Percentiles rank a stretch among this genome's conserved stretches.
Evolutionary conservation across 2,888 invertebrate genomes (phyloP).

Genomic region (Zelleria hepariella): DNA sequence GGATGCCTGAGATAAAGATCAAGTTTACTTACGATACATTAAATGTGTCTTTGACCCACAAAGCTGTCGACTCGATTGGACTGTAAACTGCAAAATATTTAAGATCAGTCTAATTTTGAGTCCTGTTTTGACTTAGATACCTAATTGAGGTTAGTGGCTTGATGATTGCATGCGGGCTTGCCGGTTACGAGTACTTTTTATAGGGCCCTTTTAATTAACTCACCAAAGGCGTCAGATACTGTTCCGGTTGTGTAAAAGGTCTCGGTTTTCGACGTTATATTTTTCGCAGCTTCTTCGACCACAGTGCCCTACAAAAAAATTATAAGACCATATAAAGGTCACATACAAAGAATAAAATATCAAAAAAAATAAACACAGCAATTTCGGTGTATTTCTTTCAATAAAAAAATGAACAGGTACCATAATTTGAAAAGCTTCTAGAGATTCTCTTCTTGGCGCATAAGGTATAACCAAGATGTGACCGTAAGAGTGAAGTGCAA

Average conservation of each 20-base stretch:
- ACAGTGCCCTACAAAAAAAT: neutral
- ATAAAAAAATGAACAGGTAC: too few relatives aligned
- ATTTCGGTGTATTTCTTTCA: slow-evolving; percentile 12
- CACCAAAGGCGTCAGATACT: neutral
- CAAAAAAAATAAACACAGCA: neutral
- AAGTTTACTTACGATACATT: slow-evolving; percentile 63
- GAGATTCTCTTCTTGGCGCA: slow-evolving; percentile 38
- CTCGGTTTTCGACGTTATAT: neutral
- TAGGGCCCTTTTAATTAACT: too few relatives aligned
- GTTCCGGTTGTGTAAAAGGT: neutral
- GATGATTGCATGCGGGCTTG: neutral
- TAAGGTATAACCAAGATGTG: slow-evolving; percentile 74
- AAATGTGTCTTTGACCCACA: slow-evolving; percentile 80
- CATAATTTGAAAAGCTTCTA: slow-evolving; percentile 48
- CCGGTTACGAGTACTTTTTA: too few relatives aligned
- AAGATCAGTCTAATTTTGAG: neutral
- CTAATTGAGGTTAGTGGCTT: neutral
- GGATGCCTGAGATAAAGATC: neutral
- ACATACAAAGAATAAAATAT: neutral
- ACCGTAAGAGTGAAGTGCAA: slow-evolving; percentile 77
- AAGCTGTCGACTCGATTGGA: slow-evolving; percentile 77
- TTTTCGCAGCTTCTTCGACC: neutral
- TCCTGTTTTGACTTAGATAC: neutral
- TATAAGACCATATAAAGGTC: neutral
- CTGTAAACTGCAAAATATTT: slow-evolving; percentile 41